A percentile compares a stretch with the other conserved stretches of the same genome.
Conservation (phyloP, 2,797 vertebrate genomes). For the Gobionotothen gibberifrons region DNA sequence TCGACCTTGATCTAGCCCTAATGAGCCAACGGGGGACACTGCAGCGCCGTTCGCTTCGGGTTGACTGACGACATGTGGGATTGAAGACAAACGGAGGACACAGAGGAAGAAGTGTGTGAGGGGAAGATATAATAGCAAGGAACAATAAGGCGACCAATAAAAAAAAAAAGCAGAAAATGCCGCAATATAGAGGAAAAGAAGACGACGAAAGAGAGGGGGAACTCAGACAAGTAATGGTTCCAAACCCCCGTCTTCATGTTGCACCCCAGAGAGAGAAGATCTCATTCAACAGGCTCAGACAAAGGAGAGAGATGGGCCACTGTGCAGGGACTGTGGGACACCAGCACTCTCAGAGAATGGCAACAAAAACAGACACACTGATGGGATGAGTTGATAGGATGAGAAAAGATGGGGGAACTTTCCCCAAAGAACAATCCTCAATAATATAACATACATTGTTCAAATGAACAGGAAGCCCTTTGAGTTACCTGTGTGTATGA, state of each 20-base stretch:
- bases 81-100: slow-evolving; percentile 25
- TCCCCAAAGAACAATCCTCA: slow-evolving; percentile 28
- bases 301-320: slow-evolving; percentile 47
- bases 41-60: not conserved
- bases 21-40: slow-evolving; percentile 60
- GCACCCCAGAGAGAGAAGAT: slow-evolving; percentile 67
- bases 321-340: slow-evolving; percentile 49
- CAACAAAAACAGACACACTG: slow-evolving; percentile 49
- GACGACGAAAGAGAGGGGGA: slow-evolving; percentile 12
- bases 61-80: slow-evolving; percentile 16
- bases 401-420: slow-evolving; percentile 23
- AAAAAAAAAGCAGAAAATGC: not conserved
- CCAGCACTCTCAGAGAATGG: slow-evolving; percentile 30
- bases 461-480: too few species aligned
- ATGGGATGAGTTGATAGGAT: slow-evolving; percentile 9
- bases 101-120: not conserved
- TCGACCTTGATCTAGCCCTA: slow-evolving; percentile 74
- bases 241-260: slow-evolving; percentile 48
- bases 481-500: too few species aligned
- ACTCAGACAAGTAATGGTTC: slow-evolving; percentile 36
- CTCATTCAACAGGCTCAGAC: slow-evolving; percentile 64
- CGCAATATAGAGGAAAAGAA: not conserved
- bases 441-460: slow-evolving; percentile 10
- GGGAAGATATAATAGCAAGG: not conserved
- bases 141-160: not conserved